Conservation (phyloP, 2,888 invertebrate genomes). For the Zygaena filipendulae region DNA sequence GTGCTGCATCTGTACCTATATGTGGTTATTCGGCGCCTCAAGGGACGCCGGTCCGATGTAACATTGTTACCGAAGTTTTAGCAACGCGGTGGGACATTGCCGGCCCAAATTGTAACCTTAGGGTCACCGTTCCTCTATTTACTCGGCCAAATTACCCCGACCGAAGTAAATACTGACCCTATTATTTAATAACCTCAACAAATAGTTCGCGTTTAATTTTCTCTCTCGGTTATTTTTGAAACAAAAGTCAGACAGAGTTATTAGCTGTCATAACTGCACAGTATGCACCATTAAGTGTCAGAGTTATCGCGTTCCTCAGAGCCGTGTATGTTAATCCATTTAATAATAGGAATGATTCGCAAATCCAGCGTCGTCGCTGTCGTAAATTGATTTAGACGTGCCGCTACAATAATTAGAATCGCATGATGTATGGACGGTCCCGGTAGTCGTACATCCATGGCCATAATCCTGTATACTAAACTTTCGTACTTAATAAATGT, state of each 20-base stretch:
- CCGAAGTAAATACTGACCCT: conserved; percentile 40
- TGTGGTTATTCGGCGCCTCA: conserved; percentile 45
- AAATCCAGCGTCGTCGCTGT: conserved; percentile 30
- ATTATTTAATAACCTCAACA: conserved; percentile 40
- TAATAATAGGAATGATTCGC: conserved; percentile 41
- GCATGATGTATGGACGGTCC: conserved; percentile 36
- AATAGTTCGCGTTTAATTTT: no score
- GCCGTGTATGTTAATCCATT: conserved; percentile 41
- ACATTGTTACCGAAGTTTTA: conserved; percentile 58
- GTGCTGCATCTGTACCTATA: no score
- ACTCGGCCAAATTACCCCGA: conserved; percentile 42
- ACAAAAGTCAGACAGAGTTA: conserved; percentile 28
- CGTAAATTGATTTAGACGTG: conserved; percentile 50
- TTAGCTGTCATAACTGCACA: conserved; percentile 38
- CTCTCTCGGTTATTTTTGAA: no score
- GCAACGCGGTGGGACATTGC: conserved; percentile 48
- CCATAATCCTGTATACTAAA: no score
- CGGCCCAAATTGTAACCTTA: conserved; percentile 52
- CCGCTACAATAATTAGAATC: conserved; percentile 48
- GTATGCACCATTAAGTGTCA: conserved; percentile 41
- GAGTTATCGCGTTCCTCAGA: conserved; percentile 40
- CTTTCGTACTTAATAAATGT: no score
- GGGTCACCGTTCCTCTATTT: conserved; percentile 50
- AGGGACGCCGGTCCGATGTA: conserved; percentile 49
- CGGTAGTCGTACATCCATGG: no score